Evolutionary conservation across 2,888 invertebrate genomes (phyloP), one percentile per base, ranked within the genome.

Genomic region (Ctena decussata): DNA sequence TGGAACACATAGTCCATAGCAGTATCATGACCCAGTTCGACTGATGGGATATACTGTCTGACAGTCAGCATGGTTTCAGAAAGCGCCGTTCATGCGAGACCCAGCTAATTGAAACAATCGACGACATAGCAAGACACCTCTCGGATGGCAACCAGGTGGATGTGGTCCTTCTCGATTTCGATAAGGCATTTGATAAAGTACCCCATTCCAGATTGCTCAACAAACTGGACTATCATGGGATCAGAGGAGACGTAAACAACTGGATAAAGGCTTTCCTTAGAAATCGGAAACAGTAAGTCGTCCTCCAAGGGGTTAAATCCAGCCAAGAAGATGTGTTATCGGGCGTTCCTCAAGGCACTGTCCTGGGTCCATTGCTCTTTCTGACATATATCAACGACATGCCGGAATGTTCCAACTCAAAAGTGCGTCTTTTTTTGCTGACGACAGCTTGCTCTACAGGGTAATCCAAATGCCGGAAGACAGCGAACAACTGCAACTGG

Each of bases 351-450:
- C 72, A 76, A 37, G 65, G 80, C n/a, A 79, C 84, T 0, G 76
- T 84, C 18, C 79, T 84, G 1, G 72, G 84, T 46, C 76, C 84
- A 0, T 11, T 77, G 1, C 39, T 76, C 5, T 83, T 83, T 53
- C 35, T 83, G 11, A 72, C 71, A 53, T 77, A 79, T 24, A 83
- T 79, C 12, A 83, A 79, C 53, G 70, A 83, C 60, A 70, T 79
- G 44, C 76, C 83, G 97, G 49, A 80, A 21, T 30, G 49, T 15
- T n/a, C n/a, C n/a, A n/a, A n/a, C n/a, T n/a, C n/a, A n/a, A n/a
- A n/a, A 60, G 27, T 24, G 71, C 79, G n/a, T 65, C 46, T 39
- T 53, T 83, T n/a, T 83, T 83, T 57, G 79, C 71, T 24, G 79
- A 83, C 41, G n/a, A n/a, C n/a, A n/a, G n/a, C n/a, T n/a, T n/a